Base-by-base conservation (phyloP, 2,888 invertebrate species). In the Amphipyra berbera region DNA sequence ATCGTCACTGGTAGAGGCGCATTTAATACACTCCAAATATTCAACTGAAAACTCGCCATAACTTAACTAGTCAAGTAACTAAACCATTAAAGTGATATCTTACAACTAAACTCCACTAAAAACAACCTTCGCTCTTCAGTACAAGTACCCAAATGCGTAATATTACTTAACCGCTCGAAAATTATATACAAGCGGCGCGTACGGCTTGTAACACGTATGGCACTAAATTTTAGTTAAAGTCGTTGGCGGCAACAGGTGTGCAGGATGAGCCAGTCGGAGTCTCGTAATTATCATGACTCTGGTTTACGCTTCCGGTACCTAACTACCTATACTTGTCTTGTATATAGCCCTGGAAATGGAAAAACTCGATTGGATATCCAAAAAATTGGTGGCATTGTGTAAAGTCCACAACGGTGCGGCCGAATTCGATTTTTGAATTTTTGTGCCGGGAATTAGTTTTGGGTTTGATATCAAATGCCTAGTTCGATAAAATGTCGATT, bases 211-310 rank as follows among this genome's bases (percentile, higher is more conserved):
- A 89, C 92, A 93, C 90, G 91, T 93, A 90, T 90, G 87, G 82
- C 82, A 90, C 90, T 92, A 93, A 93, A 93, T 93, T 92, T 92
- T 88, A 92, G 92, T 92, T 92, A 88, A 90, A 91, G 90, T 91
- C 89, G 89, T 88, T 83, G 78, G 67, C 63, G 88, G 93, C 94
- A 94, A 93, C 94, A 94, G 93, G 94, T 94, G 94, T 83, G 82
- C 79, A 77, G 84, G 91, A 92, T 92, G 92, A 90, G 90, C 85
- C 86, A 85, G 21, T 21, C 21, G 21, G 85, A 89, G 89, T 84
- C 86, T 88, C 85, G 88, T 92, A 92, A 93, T 93, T 92, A 93
- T 92, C 87, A 88, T 89, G 86, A 85, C 86, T 84, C 83, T 81
- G 81, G 85, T 83, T 82, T 82, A 82, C 74, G 79, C 73, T 79